These are phyloP conservation scores for Hyperoplus immaculatus DNA, from an alignment of 2,797 vertebrate species.

Conservation along the genomic window DNA sequence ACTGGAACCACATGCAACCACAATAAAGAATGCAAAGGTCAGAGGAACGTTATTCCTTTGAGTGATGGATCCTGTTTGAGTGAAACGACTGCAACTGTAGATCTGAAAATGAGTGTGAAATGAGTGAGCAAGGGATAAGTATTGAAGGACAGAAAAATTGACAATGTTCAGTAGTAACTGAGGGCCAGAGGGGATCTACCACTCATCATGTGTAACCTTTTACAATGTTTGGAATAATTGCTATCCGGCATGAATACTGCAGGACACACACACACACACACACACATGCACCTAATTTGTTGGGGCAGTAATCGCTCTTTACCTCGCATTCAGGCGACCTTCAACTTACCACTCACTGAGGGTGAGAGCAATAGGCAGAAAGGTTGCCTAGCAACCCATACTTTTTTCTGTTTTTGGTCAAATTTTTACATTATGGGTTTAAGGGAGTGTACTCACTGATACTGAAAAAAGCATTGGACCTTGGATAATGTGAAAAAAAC, in stretches of 20 bases:
- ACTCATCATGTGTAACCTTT: constrained; percentile 67
- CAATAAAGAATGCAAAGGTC: constrained; percentile 58
- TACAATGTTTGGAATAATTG: constrained; percentile 65
- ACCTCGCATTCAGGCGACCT: constrained; percentile 68
- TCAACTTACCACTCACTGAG: constrained; percentile 65
- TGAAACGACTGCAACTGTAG: constrained; percentile 36
- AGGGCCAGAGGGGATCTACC: constrained; percentile 44
- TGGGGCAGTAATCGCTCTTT: constrained; percentile 68
- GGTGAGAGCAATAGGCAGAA: constrained; percentile 69
- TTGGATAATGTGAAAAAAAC: constrained; percentile 5
- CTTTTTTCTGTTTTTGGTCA: constrained; percentile 18
- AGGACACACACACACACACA: constrained; percentile 33
- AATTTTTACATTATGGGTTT: constrained; percentile 47
- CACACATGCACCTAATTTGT: constrained; percentile 57
- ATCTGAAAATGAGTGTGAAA: constrained; percentile 57
- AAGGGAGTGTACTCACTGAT: constrained; percentile 21
- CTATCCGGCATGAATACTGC: constrained; percentile 52
- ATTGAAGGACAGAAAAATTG: constrained; percentile 39
- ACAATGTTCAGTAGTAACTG: constrained; percentile 35
- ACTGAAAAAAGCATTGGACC: neutral
- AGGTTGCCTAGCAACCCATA: constrained; percentile 73
- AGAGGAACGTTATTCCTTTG: constrained; percentile 42
- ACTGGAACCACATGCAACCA: constrained; percentile 32
- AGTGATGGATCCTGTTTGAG: constrained; percentile 36
- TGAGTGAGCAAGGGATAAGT: constrained; percentile 37